Base-by-base conservation (phyloP, 1,140 invertebrate species). In the Hydropsyche tenuis region DNA sequence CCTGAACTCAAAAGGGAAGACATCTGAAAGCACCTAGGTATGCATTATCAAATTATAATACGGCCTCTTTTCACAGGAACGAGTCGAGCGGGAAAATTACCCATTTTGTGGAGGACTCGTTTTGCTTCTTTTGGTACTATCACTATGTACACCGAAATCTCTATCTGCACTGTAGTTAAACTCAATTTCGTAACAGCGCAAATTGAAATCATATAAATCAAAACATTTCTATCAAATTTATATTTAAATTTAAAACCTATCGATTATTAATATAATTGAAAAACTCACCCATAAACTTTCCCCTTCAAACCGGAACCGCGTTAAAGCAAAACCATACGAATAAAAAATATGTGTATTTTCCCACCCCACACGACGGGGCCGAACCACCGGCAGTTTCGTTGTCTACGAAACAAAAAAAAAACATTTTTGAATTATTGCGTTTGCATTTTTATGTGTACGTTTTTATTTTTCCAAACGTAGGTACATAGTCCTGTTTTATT, bases 31-130 rank as follows among this genome's bases (percentile, higher is more conserved):
- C 30, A 4, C 37, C 30, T 42, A 22, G 63, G 48, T 53, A 27
- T 22, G 20, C 48, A 70, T 70, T 70, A 70, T 70, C 68, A 70
- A 70, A 70, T 70, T 70, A 70, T 70, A 70, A 70, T 70, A 70
- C 48, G 23, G 68, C 22, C 48, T 56, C 30, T 42, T 70, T 70
- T 70, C 68, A 70, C 11, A 2, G 51, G 25, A 70, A 42, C 68
- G 68, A 70, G 68, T 70, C 42, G 68, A 70, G 68, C 68, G 48
- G 25, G 68, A 70, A 70, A 70, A 70, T 70, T 70, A 70, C 48
- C 68, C 68, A 16, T 70, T 70, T 70, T 70, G 48, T 70, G 25
- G 30, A 37, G 30, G 30, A 9, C 9, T 4, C 30, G 9, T 37
- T 37, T 37, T 37, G 30, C 30, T 37, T 37, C 30, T 9, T 37